Evolutionary conservation across 2,888 invertebrate genomes (phyloP), one percentile per base, ranked within the genome.

Genomic region (Rhopalosiphum nymphaeae): DNA sequence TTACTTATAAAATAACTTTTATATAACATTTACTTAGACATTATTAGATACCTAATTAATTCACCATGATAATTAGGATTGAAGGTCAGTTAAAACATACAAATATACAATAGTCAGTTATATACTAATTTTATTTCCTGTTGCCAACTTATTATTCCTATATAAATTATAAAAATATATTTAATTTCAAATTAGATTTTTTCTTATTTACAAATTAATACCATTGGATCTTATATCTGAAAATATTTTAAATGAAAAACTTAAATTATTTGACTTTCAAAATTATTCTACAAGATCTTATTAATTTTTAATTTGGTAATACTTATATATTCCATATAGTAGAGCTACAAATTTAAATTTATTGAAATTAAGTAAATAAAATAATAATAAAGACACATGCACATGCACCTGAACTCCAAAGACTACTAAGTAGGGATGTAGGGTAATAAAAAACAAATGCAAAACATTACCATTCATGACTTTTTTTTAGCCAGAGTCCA

Each of bases 401-500:
- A 92, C 86, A 86, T 91, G 57, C 91, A 84, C 44, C 36, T n/a
- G 26, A 57, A 89, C 26, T 44, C 36, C 49, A 61, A 92, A 86
- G 67, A 26, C 67, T 46, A 78, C 67, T 29, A 78, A 36, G 78
- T 78, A 36, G 36, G 78, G 36, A 36, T 21, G 25, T 25, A 85
- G n/a, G 86, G 61, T 61, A 92, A 49, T 87, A 92, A 92, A 56
- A 92, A 92, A 92, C 36, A 85, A 42, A 46, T 86, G 13, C 26
- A 57, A 86, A 92, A 92, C 44, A 92, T 92, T 92, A 92, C 92
- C 92, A 11, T 91, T 91, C n/a, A 57, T 57, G 57, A 57, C 42
- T 91, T 91, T 56, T 61, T 91, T 91, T 91, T 57, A 91, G 85
- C 85, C 85, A 57, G n/a, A 46, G 57, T 92, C 92, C 92, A 87